phyloP scores from a whole-genome alignment of 2,888 invertebrate species.

The Thymelicus acteon region DNA sequence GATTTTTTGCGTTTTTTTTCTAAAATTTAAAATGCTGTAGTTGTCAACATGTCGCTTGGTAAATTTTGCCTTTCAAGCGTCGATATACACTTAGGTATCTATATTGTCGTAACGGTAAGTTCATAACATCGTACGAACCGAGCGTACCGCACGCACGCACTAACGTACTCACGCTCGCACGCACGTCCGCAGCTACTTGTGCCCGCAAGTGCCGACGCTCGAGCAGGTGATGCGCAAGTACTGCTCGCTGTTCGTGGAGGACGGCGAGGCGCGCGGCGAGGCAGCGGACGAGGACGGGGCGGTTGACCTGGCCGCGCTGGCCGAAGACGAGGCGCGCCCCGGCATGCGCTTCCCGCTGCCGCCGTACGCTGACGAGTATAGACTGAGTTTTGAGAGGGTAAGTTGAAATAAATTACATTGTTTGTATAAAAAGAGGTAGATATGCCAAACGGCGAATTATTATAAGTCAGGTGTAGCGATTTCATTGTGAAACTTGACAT shows the following conservation, averaged over 20 bases:
- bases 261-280: background rate
- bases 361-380: constrained; percentile 55
- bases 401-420: background rate
- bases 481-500: too few species aligned
- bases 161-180: too few species aligned
- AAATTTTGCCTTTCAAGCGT: too few species aligned
- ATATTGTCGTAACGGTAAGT: too few species aligned
- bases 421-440: too few species aligned
- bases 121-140: too few species aligned
- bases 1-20: too few species aligned
- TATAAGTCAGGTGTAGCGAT: too few species aligned
- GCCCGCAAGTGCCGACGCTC: constrained; percentile 87
- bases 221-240: constrained; percentile 90
- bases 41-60: too few species aligned
- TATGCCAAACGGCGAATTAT: too few species aligned
- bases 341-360: constrained; percentile 66
- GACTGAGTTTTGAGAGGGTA: constrained; percentile 41
- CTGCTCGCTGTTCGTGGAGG: constrained; percentile 62
- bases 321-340: constrained; percentile 58
- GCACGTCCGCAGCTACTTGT: constrained; percentile 85
- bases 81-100: too few species aligned
- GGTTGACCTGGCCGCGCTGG: constrained; percentile 52
- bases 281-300: constrained; percentile 41
- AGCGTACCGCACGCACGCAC: constrained; percentile 13
- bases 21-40: too few species aligned